Conservation (phyloP, 2,888 invertebrate genomes). For the Steromphala cineraria region DNA sequence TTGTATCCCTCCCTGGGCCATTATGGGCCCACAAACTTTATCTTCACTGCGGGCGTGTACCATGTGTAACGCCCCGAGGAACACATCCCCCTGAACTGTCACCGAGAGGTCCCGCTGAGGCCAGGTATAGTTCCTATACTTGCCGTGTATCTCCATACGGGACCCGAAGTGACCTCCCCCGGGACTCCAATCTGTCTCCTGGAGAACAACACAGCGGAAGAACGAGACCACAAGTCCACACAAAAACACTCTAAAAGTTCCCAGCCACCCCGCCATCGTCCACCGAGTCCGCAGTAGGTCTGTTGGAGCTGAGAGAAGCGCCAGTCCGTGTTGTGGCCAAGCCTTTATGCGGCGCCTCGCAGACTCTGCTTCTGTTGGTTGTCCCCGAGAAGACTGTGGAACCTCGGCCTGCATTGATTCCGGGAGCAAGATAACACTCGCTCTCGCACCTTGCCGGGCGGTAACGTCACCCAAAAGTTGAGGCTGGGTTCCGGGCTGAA, state of each 20-base stretch:
- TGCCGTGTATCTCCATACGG: conserved; percentile 40
- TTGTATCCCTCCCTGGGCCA: conserved; percentile 89
- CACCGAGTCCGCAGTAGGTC: background rate
- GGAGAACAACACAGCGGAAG: conserved; percentile 1
- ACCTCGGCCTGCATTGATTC: background rate
- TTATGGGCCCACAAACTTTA: conserved; percentile 92
- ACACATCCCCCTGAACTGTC: conserved; percentile 89
- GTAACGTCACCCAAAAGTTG: background rate
- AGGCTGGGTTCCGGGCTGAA: too few relatives aligned
- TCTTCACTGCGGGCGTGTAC: conserved; percentile 90
- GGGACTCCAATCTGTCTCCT: background rate
- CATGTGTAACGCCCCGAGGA: conserved; percentile 95
- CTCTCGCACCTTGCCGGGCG: conserved; percentile 34
- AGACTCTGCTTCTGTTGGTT: background rate
- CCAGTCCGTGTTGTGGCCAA: background rate
- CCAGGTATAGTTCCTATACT: conserved; percentile 69
- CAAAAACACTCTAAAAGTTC: background rate
- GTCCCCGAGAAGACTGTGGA: background rate
- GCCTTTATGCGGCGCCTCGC: background rate
- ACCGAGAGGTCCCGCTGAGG: conserved; percentile 80
- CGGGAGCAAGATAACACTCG: conserved; percentile 58
- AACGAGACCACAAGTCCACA: conserved; percentile 1
- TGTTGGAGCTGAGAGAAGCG: background rate
- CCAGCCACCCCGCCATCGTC: background rate
- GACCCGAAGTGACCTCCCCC: conserved; percentile 29